Base-by-base conservation (phyloP, 2,888 invertebrate genomes). In the Cryptocephalus moraei region DNA sequence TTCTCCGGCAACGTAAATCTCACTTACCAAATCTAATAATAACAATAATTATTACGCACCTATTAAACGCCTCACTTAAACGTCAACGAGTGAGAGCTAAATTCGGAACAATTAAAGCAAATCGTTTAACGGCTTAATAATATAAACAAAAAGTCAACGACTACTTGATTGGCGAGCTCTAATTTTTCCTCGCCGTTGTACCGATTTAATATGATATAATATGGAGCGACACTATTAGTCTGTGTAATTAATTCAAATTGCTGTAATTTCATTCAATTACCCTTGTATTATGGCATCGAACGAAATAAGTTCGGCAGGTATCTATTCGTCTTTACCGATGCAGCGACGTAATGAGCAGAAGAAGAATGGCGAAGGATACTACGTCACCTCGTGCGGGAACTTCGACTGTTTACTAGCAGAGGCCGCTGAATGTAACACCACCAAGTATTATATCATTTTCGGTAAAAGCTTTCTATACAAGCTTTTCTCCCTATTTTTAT, bases 221-320 rank as follows among this genome's bases (percentile, higher is more conserved):
- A 57, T 58, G 56, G 60, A 60, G 60, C 62, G 64, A 66, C 65
- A 63, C 60, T 61, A 59, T 65, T 62, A 64, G 62, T 63, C 55
- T 51, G 49, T 64, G 63, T 66, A 67, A 69, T 69, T 68, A 69
- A 65, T 62, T 52, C 62, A 67, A 68, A 68, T 69, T 66, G 65
- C 65, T 62, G 64, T 68, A 69, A 69, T 68, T 69, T 68, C 62
- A 62, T 65, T 63, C 67, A 68, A 69, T 69, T 68, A 67, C 51
- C 47, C 36, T 48, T 45, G 47, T 55, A 57, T 56, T 57, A 56
- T 53, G 51, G 51, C 22, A 22, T 22, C 22, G 22, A 22, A 22
- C 48, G 48, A 48, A 49, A 51, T 48, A 43, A 48, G n/a, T 44
- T 49, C 32, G 12, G 46, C 44, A 52, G 52, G 39, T 41, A 43